A percentile compares a stretch with the other conserved stretches of the same genome.
These are phyloP conservation scores for Cepaea nemoralis DNA, from an alignment of 1,140 invertebrate genomes.

Conservation along the genomic window DNA sequence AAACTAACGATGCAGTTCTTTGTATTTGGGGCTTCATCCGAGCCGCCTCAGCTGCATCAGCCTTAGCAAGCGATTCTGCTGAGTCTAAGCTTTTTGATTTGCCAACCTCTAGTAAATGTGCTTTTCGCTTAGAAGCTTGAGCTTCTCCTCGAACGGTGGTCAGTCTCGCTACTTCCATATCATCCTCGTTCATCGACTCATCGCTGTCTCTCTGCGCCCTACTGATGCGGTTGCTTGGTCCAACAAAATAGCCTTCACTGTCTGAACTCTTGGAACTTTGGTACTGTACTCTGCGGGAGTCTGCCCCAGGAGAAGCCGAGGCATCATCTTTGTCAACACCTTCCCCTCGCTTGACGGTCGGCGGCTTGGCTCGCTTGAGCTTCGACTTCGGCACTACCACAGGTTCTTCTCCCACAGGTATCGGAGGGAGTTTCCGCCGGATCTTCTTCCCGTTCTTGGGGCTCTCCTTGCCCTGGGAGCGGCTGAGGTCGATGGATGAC, in stretches of 20 bases:
- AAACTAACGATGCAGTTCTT: conserved; percentile 44
- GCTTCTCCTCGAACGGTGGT: conserved; percentile 39
- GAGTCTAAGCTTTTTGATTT: conserved; percentile 51
- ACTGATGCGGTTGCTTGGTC: conserved; percentile 19
- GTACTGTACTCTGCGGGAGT: conserved; percentile 19
- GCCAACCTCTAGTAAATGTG: conserved; percentile 35
- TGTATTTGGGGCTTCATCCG: conserved; percentile 39
- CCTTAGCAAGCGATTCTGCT: conserved; percentile 3
- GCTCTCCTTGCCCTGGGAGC: conserved; percentile 20
- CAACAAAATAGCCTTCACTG: conserved; percentile 10
- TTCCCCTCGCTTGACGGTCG: conserved; percentile 27
- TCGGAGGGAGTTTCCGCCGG: conserved; percentile 75
- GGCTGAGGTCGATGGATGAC: neutral
- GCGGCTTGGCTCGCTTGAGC: conserved; percentile 38
- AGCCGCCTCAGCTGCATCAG: neutral
- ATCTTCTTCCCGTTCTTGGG: conserved; percentile 56
- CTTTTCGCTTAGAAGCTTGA: conserved; percentile 36
- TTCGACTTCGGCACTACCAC: conserved; percentile 50
- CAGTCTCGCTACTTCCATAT: conserved; percentile 64
- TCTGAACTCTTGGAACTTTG: neutral
- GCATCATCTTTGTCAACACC: conserved; percentile 15
- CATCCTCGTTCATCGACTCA: conserved; percentile 66
- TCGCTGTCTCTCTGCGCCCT: conserved; percentile 47
- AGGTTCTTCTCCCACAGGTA: conserved; percentile 77
- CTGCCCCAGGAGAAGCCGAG: neutral